These are phyloP conservation scores for Entomyzon cyanotis DNA, from an alignment of 2,113 vertebrate genomes.

Conservation along the genomic window DNA sequence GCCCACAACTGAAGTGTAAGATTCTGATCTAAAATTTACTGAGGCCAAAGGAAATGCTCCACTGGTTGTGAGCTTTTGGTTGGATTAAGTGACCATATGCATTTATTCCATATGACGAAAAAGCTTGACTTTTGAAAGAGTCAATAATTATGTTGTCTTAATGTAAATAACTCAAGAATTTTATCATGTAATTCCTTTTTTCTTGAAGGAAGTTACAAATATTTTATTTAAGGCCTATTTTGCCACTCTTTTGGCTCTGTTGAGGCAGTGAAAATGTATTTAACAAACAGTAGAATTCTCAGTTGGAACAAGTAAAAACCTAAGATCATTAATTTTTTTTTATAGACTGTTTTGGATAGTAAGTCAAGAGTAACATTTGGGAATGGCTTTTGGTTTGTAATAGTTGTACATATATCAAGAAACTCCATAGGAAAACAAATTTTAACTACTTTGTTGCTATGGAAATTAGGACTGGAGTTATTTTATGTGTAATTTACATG, in stretches of 20 bases:
- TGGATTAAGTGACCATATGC: background rate
- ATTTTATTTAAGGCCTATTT: background rate
- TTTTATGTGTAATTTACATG: background rate
- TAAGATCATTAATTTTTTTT: background rate
- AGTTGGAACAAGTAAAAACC: background rate
- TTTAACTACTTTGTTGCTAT: slow-evolving; percentile 1
- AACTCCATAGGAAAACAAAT: background rate
- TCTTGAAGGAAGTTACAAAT: background rate
- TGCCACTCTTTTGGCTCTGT: background rate
- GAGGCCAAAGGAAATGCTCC: background rate
- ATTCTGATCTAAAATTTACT: background rate
- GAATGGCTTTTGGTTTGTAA: background rate
- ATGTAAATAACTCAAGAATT: background rate
- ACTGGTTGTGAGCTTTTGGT: background rate
- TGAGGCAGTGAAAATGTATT: background rate
- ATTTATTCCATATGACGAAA: background rate
- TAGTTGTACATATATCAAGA: background rate
- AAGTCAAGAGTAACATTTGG: background rate
- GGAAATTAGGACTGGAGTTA: background rate
- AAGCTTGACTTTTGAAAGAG: background rate
- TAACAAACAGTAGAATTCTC: background rate
- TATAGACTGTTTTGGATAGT: background rate
- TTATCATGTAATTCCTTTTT: background rate
- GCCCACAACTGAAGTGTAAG: background rate
- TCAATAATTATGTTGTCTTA: background rate